These are phyloP conservation scores for Solenopsis invicta DNA, from an alignment of 1,140 invertebrate genomes.

Conservation along the genomic window DNA sequence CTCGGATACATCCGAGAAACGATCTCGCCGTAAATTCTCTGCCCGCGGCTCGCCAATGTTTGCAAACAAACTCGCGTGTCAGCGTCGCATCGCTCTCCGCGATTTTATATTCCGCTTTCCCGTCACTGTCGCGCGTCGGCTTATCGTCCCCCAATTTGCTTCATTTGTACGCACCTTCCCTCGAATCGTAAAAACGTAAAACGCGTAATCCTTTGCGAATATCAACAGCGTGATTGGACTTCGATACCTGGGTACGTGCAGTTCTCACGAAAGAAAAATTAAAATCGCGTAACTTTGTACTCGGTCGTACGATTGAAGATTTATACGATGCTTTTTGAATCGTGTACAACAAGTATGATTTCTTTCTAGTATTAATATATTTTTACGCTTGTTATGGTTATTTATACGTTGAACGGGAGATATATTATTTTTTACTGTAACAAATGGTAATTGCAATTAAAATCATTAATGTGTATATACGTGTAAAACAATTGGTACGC, in stretches of 20 bases:
- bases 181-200: conserved; percentile 6
- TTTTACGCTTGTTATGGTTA: neutral
- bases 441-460: conserved; percentile 39
- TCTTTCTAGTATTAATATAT: neutral
- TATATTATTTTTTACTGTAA: conserved; percentile 15
- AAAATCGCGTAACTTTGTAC: neutral
- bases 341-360: neutral
- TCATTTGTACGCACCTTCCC: neutral
- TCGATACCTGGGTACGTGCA: neutral
- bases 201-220: neutral
- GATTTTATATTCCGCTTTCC: conserved; percentile 10
- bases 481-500: conserved; percentile 30
- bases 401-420: neutral
- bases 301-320: neutral
- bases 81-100: neutral
- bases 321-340: neutral
- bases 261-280: neutral
- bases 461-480: conserved; percentile 18
- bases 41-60: conserved; percentile 41
- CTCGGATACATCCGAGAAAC: conserved; percentile 57
- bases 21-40: conserved; percentile 54
- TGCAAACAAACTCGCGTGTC: conserved; percentile 66
- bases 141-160: neutral
- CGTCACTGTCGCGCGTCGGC: neutral
- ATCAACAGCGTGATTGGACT: conserved; percentile 31